Evolutionary conservation across 2,113 vertebrate genomes (phyloP).

Genomic region (Odocoileus virginianus): DNA sequence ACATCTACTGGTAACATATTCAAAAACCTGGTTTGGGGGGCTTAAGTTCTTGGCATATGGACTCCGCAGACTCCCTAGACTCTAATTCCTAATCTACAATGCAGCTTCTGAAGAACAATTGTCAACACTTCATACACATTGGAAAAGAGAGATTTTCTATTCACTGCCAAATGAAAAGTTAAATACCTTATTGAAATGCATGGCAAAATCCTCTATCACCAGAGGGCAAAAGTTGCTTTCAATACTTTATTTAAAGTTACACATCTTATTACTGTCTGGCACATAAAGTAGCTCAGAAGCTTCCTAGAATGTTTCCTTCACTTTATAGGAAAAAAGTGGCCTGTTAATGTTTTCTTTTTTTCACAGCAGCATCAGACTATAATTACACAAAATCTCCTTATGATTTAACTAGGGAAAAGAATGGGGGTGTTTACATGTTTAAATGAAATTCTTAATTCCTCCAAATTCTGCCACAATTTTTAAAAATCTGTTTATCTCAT

Average conservation of each 20-base stretch:
- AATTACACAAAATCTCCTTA: slow-evolving; percentile 43
- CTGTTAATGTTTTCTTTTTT: background rate
- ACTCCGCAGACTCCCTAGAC: background rate
- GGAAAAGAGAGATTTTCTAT: slow-evolving; percentile 26
- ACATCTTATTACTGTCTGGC: slow-evolving; percentile 40
- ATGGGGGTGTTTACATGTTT: slow-evolving; percentile 47
- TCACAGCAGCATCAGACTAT: background rate
- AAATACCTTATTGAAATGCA: slow-evolving; percentile 53
- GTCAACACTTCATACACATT: background rate
- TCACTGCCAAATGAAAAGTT: slow-evolving; percentile 48
- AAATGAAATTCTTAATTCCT: slow-evolving; percentile 47
- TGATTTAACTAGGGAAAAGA: background rate
- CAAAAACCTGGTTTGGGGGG: background rate
- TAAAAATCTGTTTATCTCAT: slow-evolving; percentile 2
- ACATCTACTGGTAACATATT: background rate
- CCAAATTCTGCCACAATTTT: slow-evolving; percentile 37
- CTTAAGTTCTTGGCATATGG: background rate
- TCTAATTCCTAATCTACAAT: slow-evolving; percentile 20
- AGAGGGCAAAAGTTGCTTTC: slow-evolving; percentile 58
- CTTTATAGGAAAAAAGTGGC: background rate
- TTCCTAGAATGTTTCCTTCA: slow-evolving; percentile 37
- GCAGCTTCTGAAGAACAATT: background rate
- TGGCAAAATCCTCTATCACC: slow-evolving; percentile 43
- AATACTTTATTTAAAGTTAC: slow-evolving; percentile 51
- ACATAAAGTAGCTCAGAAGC: slow-evolving; percentile 19